phyloP scores from a whole-genome alignment of 2,797 vertebrate species.

The Otolemur crassicaudatus region DNA sequence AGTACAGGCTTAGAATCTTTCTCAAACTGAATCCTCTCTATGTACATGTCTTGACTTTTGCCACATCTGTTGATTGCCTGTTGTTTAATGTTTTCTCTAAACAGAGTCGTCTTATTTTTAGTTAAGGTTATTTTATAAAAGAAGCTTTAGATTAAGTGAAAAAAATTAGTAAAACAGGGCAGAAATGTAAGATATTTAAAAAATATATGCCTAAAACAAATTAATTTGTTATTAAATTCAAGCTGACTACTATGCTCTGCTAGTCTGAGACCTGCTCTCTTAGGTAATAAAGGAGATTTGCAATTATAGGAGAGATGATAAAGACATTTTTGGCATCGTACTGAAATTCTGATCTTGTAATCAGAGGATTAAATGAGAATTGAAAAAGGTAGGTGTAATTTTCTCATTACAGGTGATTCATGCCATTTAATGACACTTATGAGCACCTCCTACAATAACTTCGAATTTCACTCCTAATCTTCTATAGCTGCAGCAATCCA shows the following conservation, averaged over 20 bases:
- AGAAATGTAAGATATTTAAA: slow-evolving; percentile 10
- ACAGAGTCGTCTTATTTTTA: neutral
- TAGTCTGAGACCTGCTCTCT: neutral
- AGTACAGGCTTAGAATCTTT: neutral
- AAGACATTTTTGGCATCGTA: slow-evolving; percentile 31
- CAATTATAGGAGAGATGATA: slow-evolving; percentile 19
- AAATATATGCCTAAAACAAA: slow-evolving; percentile 34
- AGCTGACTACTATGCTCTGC: neutral
- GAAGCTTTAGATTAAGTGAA: slow-evolving; percentile 21
- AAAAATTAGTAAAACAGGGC: slow-evolving; percentile 6
- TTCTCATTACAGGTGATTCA: slow-evolving; percentile 15
- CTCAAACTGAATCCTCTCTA: neutral
- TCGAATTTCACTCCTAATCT: neutral
- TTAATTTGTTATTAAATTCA: slow-evolving; percentile 42
- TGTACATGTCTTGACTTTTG: slow-evolving; percentile 27
- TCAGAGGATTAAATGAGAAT: slow-evolving; percentile 57
- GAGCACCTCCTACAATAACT: neutral
- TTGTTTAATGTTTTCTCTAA: slow-evolving; percentile 56
- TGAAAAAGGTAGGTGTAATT: neutral
- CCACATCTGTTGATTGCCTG: neutral
- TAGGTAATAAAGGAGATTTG: slow-evolving; percentile 39
- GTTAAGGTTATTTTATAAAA: slow-evolving; percentile 12
- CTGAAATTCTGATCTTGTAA: slow-evolving; percentile 64
- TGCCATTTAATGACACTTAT: neutral
- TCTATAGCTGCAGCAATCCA: neutral